Base-by-base conservation (phyloP, 2,113 vertebrate species). In the Piprites chloris region DNA sequence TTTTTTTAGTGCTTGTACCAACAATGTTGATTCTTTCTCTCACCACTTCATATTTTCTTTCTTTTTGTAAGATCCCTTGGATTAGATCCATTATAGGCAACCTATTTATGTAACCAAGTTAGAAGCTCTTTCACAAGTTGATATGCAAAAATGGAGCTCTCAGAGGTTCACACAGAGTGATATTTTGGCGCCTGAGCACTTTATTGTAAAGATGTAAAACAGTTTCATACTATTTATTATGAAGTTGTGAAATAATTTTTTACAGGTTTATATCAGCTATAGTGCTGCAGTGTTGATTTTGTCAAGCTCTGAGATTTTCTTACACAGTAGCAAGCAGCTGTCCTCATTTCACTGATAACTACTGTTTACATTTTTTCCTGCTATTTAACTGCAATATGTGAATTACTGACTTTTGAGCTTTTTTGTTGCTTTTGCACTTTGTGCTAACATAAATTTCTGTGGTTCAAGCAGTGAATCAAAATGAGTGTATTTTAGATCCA, bases 341-440 rank as follows among this genome's bases (percentile, higher is more conserved):
- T 80, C 59, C 55, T 93, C 74, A 62, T 94, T 95, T 77, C 93
- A 58, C 37, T 79, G 84, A 82, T 91, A 91, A 62, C n/a, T 89
- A 3, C 30, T 53, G 41, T 68, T 94, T 78, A 62, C 18, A 21
- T 81, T 67, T 86, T 61, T 92, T 89, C 55, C 44, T 80, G 24
- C 56, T 85, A 2, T 85, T 76, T 6, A 4, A 85, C 69, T 6
- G 2, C 13, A 85, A 49, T 89, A 85, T 75, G 30, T 67, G 56
- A 68, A 56, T 84, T 89, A 56, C 35, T 89, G 28, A 6, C 19
- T 82, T 95, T 89, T 41, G 81, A 32, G 39, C 12, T 41, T 65
- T 90, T 81, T 46, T 90, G 23, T 72, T 86, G 41, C 61, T 71
- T 83, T 81, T 86, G 19, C 10, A n/a, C 35, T 77, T 92, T 24